Evolutionary conservation across 2,797 vertebrate genomes (phyloP), one percentile per base, ranked within the genome.

Genomic region (Halcyon chelicuti): DNA sequence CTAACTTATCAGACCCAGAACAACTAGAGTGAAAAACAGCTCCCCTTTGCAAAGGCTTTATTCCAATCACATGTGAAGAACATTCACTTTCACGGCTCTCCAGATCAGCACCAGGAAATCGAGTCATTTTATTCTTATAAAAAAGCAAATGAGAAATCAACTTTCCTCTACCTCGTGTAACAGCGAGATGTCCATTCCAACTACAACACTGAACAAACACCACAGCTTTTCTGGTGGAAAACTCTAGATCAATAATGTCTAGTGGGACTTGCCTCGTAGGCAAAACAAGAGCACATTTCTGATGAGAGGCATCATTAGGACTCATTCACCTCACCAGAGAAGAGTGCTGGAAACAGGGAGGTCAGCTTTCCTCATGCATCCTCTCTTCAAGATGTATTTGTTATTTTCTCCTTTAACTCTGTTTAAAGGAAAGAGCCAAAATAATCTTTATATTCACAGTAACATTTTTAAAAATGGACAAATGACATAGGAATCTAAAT

Each of bases 1-100:
- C n/a, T 75, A 67, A 35, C 22, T 91, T 51, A 29, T 51, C 60
- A 93, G 17, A 55, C 42, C 87, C 67, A 20, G 33, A 75, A 18
- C 25, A 65, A 13, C 6, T 62, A 20, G 23, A 82, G 33, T 14
- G 87, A 71, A 54, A 73, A 88, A 22, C 63, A 39, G 15, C 13
- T 95, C 73, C 51, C 79, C 20, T 60, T 79, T 79, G 78, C 73
- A 5, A 84, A 47, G 15, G 58, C 13, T 84, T 93, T 66, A 89
- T 93, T 93, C 80, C 11, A 21, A 35, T 51, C 12, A 5, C 31
- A 70, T 3, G 14, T 5, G 66, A 87, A 51, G 63, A 93, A 70
- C 65, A 46, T 23, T 63, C 54, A 79, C 33, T 86, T 89, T 73
- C 29, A 19, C 16, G 78, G 23, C 35, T 90, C 52, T 95, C 74